A percentile compares a stretch with the other conserved stretches of the same genome.
Evolutionary conservation across 2,113 vertebrate species (phyloP).

Genomic region (Theristicus caerulescens): DNA sequence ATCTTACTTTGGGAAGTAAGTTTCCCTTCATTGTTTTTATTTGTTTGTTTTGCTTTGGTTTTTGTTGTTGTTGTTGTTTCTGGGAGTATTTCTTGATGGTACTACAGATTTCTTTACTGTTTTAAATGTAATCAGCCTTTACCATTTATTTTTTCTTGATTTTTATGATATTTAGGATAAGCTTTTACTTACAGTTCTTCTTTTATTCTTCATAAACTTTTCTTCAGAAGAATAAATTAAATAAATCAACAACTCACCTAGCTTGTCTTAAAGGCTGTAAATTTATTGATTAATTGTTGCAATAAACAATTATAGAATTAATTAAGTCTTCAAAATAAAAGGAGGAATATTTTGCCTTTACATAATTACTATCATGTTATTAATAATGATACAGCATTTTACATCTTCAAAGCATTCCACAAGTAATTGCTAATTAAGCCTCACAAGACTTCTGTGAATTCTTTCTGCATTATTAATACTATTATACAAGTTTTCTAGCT

Average conservation of each 20-base stretch:
- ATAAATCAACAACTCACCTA: not conserved
- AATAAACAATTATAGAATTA: not conserved
- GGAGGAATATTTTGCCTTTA: not conserved
- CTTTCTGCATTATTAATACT: not conserved
- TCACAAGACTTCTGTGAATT: not conserved
- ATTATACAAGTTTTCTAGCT: not conserved
- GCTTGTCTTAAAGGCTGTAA: not conserved
- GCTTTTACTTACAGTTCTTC: not conserved
- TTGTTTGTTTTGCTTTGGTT: not conserved
- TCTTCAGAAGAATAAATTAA: not conserved
- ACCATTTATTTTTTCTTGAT: not conserved
- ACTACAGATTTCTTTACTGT: not conserved
- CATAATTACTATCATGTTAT: not conserved
- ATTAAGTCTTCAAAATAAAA: slow-evolving; percentile 2
- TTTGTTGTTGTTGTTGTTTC: not conserved
- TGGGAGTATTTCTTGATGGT: not conserved
- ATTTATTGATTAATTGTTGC: not conserved
- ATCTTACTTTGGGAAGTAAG: not conserved
- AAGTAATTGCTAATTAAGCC: not conserved
- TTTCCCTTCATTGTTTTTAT: not conserved
- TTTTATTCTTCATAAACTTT: not conserved
- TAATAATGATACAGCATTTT: not conserved
- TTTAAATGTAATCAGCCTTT: not conserved
- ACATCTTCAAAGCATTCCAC: not conserved
- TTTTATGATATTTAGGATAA: not conserved